A percentile compares a stretch with the other conserved stretches of the same genome.
phyloP scores from a whole-genome alignment of 2,888 invertebrate genomes.

The Brachyptera risi region DNA sequence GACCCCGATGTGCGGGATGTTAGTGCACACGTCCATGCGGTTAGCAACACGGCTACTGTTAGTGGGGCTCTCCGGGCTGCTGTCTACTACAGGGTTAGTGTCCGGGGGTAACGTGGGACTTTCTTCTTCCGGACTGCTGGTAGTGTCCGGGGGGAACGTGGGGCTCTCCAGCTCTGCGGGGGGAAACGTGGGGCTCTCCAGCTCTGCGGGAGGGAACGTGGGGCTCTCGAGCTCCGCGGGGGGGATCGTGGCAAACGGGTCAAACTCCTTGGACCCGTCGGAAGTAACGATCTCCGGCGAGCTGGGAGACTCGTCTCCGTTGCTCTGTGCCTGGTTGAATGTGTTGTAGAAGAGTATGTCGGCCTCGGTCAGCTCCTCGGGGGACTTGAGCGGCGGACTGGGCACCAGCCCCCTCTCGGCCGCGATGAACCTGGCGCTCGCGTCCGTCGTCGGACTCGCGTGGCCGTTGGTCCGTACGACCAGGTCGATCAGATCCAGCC shows the following conservation, averaged over 20 bases:
- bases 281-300: slow-evolving; percentile 11
- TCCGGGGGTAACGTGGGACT: neutral
- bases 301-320: slow-evolving; percentile 21
- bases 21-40: slow-evolving; percentile 19
- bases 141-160: neutral
- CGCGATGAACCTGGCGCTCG: slow-evolving; percentile 5
- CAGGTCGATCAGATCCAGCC: neutral
- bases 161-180: neutral
- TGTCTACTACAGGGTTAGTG: neutral
- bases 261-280: slow-evolving; percentile 13
- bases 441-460: neutral
- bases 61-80: neutral
- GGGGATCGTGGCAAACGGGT: slow-evolving; percentile 27
- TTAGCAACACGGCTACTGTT: slow-evolving; percentile 6
- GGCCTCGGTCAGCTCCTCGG: slow-evolving; percentile 4
- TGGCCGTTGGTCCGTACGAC: neutral
- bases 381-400: neutral
- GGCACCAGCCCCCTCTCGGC: neutral
- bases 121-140: neutral
- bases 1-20: neutral
- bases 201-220: too few relatives aligned
- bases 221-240: slow-evolving; percentile 1
- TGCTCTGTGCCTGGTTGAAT: slow-evolving; percentile 21
- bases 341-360: slow-evolving; percentile 16
- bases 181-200: neutral